Evolutionary conservation across 2,113 vertebrate genomes (phyloP), one percentile per base, ranked within the genome.

Genomic region (Bucco capensis): DNA sequence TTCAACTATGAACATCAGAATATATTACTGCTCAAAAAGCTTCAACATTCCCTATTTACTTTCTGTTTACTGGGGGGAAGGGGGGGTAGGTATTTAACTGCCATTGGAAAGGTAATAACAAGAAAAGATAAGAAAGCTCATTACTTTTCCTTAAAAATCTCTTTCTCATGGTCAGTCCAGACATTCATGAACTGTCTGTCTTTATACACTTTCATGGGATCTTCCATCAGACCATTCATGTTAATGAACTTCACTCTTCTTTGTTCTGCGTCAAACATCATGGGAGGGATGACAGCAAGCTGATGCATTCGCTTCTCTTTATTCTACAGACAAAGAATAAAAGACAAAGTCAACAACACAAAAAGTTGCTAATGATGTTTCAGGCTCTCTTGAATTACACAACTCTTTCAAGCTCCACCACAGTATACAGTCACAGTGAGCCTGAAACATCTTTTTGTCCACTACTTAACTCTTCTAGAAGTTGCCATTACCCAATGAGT

Each of bases 261-360:
- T 94, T 99, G 99, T 76, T 99, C 99, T 0, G 98, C 97, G 95
- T 99, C 99, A 25, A 98, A 99, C 99, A 99, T 99, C 99, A 99
- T 99, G 87, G 99, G 99, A 33, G 99, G 99, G 92, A 99, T 99
- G 95, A 99, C 99, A 1, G 99, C 99, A 61, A 99, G 98, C 96
- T 99, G 99, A 19, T 99, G 97, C 99, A 99, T 99, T 97, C 99
- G 99, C 94, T 99, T 99, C 92, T 99, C 99, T 25, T 99, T 99
- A 96, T 99, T 99, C 99, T 99, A 95, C 25, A 86, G 92, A 56
- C 57, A 66, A 53, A 86, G 76, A 74, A 40, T 71, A 75, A 65
- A 85, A 93, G 67, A 16, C 60, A 74, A 72, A 71, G 57, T 10
- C 25, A 88, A 67, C 50, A 89, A 47, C 17, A 75, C 53, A 40